A percentile compares a stretch with the other conserved stretches of the same genome.
These are phyloP conservation scores for Drosophila oshimai DNA, from an alignment of 1,140 invertebrate genomes.

Conservation along the genomic window DNA sequence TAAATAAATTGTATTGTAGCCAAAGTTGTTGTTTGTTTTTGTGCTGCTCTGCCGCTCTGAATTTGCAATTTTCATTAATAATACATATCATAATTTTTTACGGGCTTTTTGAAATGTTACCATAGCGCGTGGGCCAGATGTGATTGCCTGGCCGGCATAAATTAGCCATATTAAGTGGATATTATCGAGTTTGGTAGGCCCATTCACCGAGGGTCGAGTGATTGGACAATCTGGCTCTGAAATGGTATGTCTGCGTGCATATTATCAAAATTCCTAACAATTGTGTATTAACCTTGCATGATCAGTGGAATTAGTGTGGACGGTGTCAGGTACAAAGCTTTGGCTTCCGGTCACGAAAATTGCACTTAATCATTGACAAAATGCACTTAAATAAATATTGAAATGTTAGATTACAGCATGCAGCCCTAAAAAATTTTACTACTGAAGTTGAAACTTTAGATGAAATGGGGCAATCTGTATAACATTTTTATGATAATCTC, in stretches of 20 bases:
- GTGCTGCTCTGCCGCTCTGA: slow-evolving; percentile 8
- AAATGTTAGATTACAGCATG: slow-evolving; percentile 14
- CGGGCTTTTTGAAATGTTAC: slow-evolving; percentile 29
- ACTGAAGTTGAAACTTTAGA: neutral
- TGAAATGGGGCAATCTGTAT: neutral
- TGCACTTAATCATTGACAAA: slow-evolving; percentile 34
- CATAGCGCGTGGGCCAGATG: slow-evolving; percentile 25
- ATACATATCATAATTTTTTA: slow-evolving; percentile 65
- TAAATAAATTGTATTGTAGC: slow-evolving; percentile 47
- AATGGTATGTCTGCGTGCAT: neutral
- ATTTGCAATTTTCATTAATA: slow-evolving; percentile 71
- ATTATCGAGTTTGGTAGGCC: slow-evolving; percentile 41
- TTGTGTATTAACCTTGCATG: slow-evolving; percentile 24
- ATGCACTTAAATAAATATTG: slow-evolving; percentile 35
- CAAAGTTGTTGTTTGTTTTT: slow-evolving; percentile 12
- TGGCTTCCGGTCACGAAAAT: slow-evolving; percentile 60
- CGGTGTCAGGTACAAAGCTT: slow-evolving; percentile 63
- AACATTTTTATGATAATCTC: slow-evolving; percentile 3
- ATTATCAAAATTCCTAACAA: slow-evolving; percentile 22
- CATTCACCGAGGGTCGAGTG: slow-evolving; percentile 31
- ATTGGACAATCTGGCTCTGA: slow-evolving; percentile 40
- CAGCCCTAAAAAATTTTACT: neutral
- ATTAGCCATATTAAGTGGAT: slow-evolving; percentile 58
- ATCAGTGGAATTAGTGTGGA: slow-evolving; percentile 35
- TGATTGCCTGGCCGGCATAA: slow-evolving; percentile 52